A percentile compares a stretch with the other conserved stretches of the same genome.
Conservation (phyloP, 2,888 invertebrate species). For the Darwinula stevensoni region DNA sequence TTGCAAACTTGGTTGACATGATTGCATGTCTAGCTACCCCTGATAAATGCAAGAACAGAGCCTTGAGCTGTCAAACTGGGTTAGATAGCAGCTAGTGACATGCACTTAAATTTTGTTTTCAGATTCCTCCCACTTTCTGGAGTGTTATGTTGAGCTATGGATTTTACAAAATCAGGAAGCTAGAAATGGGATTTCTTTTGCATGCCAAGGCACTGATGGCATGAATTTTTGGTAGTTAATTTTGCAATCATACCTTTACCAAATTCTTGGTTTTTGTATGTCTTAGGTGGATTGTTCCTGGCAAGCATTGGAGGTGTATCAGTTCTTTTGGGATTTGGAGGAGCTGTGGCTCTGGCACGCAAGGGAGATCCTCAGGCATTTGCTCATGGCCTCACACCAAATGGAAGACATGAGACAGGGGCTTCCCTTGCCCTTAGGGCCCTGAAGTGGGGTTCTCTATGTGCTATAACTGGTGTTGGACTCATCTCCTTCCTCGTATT, state of each 20-base stretch:
- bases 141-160: no score
- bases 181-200: no score
- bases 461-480: constrained; percentile 56
- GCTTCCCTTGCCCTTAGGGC: constrained; percentile 47
- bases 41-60: no score
- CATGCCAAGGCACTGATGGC: no score
- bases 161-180: no score
- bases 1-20: no score
- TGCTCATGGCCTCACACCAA: constrained; percentile 29
- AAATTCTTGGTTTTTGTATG: constrained; percentile 4
- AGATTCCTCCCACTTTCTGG: no score
- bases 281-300: constrained; percentile 36
- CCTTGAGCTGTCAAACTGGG: no score
- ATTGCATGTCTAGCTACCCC: no score
- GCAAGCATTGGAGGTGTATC: constrained; percentile 43
- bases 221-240: constrained; percentile 3
- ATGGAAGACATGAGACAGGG: constrained; percentile 35
- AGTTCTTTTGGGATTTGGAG: constrained; percentile 46
- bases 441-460: constrained; percentile 56
- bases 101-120: no score
- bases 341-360: constrained; percentile 41
- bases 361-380: constrained; percentile 49
- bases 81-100: no score
- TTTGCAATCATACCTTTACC: neutral
- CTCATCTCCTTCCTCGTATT: constrained; percentile 50